These are phyloP conservation scores for Neuroscelio doddi DNA, from an alignment of 2,888 invertebrate species.

Conservation along the genomic window DNA sequence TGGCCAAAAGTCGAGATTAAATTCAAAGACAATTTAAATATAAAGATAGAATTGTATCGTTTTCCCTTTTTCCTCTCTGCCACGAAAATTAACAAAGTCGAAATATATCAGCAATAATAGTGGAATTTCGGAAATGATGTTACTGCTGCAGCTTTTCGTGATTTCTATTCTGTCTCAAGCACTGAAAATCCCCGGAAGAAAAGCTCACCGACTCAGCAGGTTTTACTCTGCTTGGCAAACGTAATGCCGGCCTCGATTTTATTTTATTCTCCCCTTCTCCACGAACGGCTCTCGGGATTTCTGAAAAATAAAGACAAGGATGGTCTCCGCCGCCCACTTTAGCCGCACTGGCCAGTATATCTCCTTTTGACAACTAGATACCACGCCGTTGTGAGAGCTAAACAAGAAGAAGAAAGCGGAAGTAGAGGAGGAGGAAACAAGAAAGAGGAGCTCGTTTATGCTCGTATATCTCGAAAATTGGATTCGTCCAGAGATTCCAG, in stretches of 20 bases:
- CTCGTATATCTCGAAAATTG: constrained; percentile 69
- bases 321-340: constrained; percentile 45
- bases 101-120: no score
- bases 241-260: constrained; percentile 14
- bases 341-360: constrained; percentile 54
- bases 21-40: no score
- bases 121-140: not conserved
- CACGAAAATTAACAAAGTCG: no score
- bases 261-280: constrained; percentile 13
- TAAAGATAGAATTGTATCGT: no score
- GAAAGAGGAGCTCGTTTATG: constrained; percentile 49
- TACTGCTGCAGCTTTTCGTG: constrained; percentile 10
- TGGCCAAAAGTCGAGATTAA: no score
- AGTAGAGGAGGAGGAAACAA: constrained; percentile 29
- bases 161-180: constrained; percentile 12
- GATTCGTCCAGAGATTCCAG: constrained; percentile 65
- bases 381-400: constrained; percentile 49
- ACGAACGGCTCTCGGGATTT: constrained; percentile 26
- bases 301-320: constrained; percentile 39
- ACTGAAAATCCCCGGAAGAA: constrained; percentile 12
- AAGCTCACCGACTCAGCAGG: constrained; percentile 21
- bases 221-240: constrained; percentile 17
- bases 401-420: constrained; percentile 48
- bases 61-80: no score
- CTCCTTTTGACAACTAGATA: constrained; percentile 62